phyloP scores from a whole-genome alignment of 2,797 vertebrate genomes.

The Poecile montanus region DNA sequence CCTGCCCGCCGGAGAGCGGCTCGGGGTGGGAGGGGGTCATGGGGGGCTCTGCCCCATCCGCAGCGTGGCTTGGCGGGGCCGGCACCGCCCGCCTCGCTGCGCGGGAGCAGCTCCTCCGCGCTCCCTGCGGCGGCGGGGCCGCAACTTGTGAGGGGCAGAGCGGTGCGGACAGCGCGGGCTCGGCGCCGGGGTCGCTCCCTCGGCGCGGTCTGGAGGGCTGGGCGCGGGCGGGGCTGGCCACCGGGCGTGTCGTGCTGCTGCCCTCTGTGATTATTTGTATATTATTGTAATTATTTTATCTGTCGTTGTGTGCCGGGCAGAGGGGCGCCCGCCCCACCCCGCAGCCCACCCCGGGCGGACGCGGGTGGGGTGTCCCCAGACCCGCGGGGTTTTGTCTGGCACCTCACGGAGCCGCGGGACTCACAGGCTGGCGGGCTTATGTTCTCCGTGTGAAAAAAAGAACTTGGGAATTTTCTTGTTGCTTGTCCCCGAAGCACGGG shows the following conservation, averaged over 20 bases:
- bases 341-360: too few relatives aligned
- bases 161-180: not conserved
- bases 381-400: not conserved
- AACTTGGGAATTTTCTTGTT: not conserved
- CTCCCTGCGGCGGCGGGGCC: not conserved
- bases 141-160: not conserved
- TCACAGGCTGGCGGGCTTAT: not conserved
- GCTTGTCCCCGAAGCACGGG: rapidly evolving
- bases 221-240: not conserved
- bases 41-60: not conserved
- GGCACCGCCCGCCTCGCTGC: not conserved
- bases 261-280: too few relatives aligned
- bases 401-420: rapidly evolving
- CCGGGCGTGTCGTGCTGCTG: not conserved
- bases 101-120: not conserved
- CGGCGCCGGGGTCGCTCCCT: too few relatives aligned
- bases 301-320: not conserved
- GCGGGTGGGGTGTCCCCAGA: not conserved
- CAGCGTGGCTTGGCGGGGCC: not conserved
- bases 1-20: not conserved
- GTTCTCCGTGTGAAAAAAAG: not conserved
- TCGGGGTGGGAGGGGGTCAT: not conserved
- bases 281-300: rapidly evolving
- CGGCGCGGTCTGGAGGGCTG: not conserved
- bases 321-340: not conserved